These are phyloP conservation scores for Pteria penguin DNA, from an alignment of 2,888 invertebrate species.

Conservation along the genomic window DNA sequence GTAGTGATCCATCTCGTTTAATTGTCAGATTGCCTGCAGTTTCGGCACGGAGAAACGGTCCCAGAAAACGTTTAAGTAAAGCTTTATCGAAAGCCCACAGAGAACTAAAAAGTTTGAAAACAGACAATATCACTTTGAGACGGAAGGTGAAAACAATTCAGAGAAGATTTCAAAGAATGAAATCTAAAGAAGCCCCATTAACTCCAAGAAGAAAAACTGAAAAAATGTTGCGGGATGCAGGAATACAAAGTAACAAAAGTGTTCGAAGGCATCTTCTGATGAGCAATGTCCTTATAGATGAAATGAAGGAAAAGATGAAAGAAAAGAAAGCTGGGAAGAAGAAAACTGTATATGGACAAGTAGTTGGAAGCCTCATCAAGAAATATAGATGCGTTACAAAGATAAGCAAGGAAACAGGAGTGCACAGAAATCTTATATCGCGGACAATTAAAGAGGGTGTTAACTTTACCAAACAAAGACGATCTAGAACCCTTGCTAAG, in stretches of 20 bases:
- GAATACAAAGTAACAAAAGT: not conserved
- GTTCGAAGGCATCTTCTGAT: constrained; percentile 15
- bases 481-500: not conserved
- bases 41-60: constrained; percentile 24
- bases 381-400: constrained; percentile 25
- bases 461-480: constrained; percentile 1
- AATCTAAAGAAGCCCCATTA: not conserved
- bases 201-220: constrained; percentile 23
- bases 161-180: constrained; percentile 15
- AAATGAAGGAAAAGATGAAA: constrained; percentile 8
- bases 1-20: too few relatives aligned
- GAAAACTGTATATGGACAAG: constrained; percentile 3
- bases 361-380: constrained; percentile 6
- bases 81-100: constrained; percentile 15
- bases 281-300: constrained; percentile 21
- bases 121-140: not conserved
- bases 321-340: not conserved
- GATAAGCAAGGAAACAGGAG: constrained; percentile 1
- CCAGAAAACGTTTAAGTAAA: constrained; percentile 16
- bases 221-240: not conserved
- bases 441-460: constrained; percentile 13
- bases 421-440: constrained; percentile 5
- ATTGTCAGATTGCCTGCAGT: constrained; percentile 16
- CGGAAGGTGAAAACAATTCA: constrained; percentile 25
- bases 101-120: constrained; percentile 12